phyloP scores from a whole-genome alignment of 2,113 vertebrate species.

The Bombycilla garrulus region DNA sequence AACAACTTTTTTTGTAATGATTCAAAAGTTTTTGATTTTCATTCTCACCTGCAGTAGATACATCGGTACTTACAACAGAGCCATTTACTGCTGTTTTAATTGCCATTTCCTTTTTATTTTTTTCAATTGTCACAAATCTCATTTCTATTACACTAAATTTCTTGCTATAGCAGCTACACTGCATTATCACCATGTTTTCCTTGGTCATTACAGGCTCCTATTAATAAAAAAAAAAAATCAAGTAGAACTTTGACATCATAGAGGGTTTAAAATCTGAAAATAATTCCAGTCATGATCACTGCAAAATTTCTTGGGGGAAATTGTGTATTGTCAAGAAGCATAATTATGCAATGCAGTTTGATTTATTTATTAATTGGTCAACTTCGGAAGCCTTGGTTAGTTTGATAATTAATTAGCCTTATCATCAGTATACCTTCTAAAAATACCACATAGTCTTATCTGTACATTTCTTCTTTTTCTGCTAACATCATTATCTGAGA shows the following conservation, averaged over 20 bases:
- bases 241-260: not conserved
- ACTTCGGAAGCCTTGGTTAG: not conserved
- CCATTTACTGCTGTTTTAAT: not conserved
- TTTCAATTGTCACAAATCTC: not conserved
- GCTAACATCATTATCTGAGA: not conserved
- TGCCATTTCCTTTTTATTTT: not conserved
- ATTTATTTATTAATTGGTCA: not conserved
- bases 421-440: not conserved
- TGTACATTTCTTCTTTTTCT: not conserved
- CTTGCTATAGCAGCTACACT: not conserved
- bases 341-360: not conserved
- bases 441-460: not conserved
- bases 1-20: fast-evolving
- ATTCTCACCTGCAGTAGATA: not conserved
- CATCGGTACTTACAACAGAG: not conserved
- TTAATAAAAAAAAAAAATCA: not conserved
- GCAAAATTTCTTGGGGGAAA: not conserved
- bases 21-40: not conserved
- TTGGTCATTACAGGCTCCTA: not conserved
- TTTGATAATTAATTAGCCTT: not conserved
- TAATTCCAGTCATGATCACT: not conserved
- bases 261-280: not conserved
- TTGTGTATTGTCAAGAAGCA: not conserved
- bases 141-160: not conserved
- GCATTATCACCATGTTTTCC: not conserved